These are phyloP conservation scores for Dryocosmus kuriphilus DNA, from an alignment of 2,888 invertebrate genomes.

Conservation along the genomic window DNA sequence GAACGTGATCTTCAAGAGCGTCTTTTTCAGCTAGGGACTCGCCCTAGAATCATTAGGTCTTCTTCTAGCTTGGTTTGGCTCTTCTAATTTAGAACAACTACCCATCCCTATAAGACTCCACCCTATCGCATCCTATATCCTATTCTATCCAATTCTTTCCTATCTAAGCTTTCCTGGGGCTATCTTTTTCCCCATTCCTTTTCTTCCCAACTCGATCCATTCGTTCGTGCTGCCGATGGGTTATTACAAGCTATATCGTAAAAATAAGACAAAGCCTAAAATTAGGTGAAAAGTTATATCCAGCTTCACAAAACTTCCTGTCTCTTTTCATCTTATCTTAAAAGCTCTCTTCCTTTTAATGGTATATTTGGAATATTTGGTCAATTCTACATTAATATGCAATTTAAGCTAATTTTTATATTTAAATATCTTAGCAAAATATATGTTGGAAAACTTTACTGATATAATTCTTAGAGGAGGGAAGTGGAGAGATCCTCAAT, in stretches of 20 bases:
- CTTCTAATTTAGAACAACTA: constrained; percentile 16
- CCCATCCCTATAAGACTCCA: constrained; percentile 4
- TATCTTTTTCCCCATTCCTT: constrained; percentile 12
- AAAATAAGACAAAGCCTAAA: constrained; percentile 20
- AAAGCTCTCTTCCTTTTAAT: not conserved
- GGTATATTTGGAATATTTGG: too few relatives aligned
- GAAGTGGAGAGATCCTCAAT: too few relatives aligned
- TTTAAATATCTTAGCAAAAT: too few relatives aligned
- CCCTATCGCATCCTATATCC: constrained; percentile 6
- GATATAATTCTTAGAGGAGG: too few relatives aligned
- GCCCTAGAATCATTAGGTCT: not conserved
- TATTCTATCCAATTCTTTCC: constrained; percentile 22
- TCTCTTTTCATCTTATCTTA: not conserved
- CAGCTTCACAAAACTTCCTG: not conserved
- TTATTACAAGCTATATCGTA: constrained; percentile 28
- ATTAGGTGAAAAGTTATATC: constrained; percentile 27
- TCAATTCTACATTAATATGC: too few relatives aligned
- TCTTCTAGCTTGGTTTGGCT: constrained; percentile 2
- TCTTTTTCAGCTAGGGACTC: not conserved
- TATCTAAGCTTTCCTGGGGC: constrained; percentile 27
- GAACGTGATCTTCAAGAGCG: not conserved
- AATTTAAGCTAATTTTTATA: too few relatives aligned
- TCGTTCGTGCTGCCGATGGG: constrained; percentile 18
- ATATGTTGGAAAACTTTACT: too few relatives aligned
- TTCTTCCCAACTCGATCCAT: constrained; percentile 7